Conservation (phyloP, 2,888 invertebrate genomes). For the Pogonocherus hispidulus region DNA sequence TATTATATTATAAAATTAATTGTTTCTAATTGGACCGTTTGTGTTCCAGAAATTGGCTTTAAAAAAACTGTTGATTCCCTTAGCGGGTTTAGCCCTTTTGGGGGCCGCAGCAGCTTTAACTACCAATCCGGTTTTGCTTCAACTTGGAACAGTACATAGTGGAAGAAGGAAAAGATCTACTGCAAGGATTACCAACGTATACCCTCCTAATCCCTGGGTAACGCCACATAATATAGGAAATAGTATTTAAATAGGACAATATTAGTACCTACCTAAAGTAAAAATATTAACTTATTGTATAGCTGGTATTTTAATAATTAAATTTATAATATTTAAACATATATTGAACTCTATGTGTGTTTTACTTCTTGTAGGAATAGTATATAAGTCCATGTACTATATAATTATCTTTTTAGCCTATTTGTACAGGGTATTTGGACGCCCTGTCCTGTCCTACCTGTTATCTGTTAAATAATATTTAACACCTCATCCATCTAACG, state of each 20-base stretch:
- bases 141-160: constrained; percentile 79
- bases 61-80: constrained; percentile 76
- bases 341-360: no score
- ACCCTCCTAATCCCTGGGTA: constrained; percentile 1
- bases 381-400: no score
- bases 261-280: no score
- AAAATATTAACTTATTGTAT: not conserved
- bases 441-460: no score
- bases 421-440: no score
- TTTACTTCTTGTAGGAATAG: no score
- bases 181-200: not conserved
- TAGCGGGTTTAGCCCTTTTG: constrained; percentile 83
- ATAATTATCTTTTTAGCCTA: no score
- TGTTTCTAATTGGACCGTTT: no score
- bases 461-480: not conserved
- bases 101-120: constrained; percentile 85
- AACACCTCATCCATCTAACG: not conserved
- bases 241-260: not conserved
- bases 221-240: not conserved
- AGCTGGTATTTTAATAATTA: not conserved
- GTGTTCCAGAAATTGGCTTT: constrained; percentile 73
- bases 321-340: no score
- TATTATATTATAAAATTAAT: no score
- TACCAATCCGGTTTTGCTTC: constrained; percentile 84
- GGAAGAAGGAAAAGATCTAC: constrained; percentile 72